Conservation (phyloP, 1,140 invertebrate species). For the Drosophila kepulauana region DNA sequence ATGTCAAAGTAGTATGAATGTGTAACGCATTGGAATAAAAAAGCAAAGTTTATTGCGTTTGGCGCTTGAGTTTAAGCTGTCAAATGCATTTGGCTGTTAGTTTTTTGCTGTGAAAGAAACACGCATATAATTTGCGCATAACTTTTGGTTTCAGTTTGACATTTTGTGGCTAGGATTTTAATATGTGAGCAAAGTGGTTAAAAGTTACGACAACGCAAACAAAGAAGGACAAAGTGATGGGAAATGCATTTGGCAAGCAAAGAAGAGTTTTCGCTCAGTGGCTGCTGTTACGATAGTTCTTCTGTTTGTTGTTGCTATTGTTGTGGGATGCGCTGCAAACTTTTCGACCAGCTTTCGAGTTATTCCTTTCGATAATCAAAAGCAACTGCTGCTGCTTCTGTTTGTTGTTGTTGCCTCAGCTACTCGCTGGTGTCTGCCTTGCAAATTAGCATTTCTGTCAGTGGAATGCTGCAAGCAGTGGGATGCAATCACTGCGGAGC, state of each 20-base stretch:
- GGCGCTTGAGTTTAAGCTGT: conserved; percentile 44
- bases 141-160: conserved; percentile 81
- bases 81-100: conserved; percentile 38
- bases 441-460: conserved; percentile 74
- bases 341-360: conserved; percentile 32
- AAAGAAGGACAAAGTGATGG: conserved; percentile 19
- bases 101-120: conserved; percentile 3
- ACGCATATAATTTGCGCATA: conserved; percentile 66
- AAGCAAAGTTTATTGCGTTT: conserved; percentile 43
- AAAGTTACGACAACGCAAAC: conserved; percentile 60
- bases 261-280: conserved; percentile 2
- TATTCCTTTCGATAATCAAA: conserved; percentile 57
- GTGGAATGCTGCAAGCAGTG: conserved; percentile 42
- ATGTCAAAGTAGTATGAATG: conserved; percentile 12
- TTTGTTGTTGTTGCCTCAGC: neutral
- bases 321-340: conserved; percentile 20
- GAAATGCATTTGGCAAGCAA: conserved; percentile 67
- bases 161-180: conserved; percentile 79
- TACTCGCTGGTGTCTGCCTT: conserved; percentile 44
- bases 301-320: conserved; percentile 19
- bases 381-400: conserved; percentile 42
- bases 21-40: conserved; percentile 34
- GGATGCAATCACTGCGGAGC: conserved; percentile 46
- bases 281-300: conserved; percentile 22
- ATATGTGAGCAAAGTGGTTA: conserved; percentile 73